Base-by-base conservation (phyloP, 2,797 vertebrate genomes). In the Glossophaga mutica region DNA sequence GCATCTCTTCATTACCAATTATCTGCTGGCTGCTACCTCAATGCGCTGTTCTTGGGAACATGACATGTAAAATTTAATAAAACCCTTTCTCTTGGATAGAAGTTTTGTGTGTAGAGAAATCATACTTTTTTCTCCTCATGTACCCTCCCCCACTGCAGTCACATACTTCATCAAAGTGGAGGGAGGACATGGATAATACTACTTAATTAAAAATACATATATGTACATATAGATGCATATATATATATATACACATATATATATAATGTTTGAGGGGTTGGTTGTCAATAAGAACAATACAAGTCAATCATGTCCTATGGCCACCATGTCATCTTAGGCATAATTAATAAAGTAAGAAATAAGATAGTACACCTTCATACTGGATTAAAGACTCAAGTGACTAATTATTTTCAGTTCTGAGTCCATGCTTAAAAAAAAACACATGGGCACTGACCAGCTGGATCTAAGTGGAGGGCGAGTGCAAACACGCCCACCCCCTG, bases 371-470 rank as follows among this genome's bases (percentile, higher is more conserved):
- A 42, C 37, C 34, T 70, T 59, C 59, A 21, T 21, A 15, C n/a
- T 74, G 19, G 6, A 52, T 44, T 44, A 29, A 74, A 50, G n/a
- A 22, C 32, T 34, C 44, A 24, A 59, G 34, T 71, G 22, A 39
- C 14, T 5, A 62, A 26, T 59, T 88, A 32, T 76, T 87, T 44
- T 70, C 52, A 34, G 22, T 74, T 86, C 55, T 67, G 67, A 55
- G 26, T 0, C 19, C 32, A n/a, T 24, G 44, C 4, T 21, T 65
- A 2, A 88, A 42, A 46, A 11, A 39, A 46, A 4, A 59, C 8
- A 62, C 1, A 10, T 48, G 16, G 46, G 22, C 0, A 1, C 22
- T 29, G 4, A n/a, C 46, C 24, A 0, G 0, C 55, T 24, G 26
- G 73, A 84, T 9, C 19, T 65, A 42, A 24, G 11, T 34, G 32